Conservation (phyloP, 2,888 invertebrate species). For the Dolichopus griseipennis region DNA sequence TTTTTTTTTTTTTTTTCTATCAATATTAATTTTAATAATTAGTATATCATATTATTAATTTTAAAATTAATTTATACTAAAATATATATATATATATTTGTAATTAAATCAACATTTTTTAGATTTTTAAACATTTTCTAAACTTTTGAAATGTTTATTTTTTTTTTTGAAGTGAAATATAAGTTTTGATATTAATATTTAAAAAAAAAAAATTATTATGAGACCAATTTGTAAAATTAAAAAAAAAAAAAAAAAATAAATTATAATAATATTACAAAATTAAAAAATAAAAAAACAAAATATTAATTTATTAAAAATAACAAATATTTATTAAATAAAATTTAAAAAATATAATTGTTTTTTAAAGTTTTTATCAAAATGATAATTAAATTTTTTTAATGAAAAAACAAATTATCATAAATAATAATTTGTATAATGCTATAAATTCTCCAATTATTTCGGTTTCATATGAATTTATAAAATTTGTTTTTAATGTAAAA, state of each 20-base stretch:
- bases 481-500: background rate
- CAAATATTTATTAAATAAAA: background rate
- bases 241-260: background rate
- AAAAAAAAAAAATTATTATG: slow-evolving; percentile 17
- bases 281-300: background rate
- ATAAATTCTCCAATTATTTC: slow-evolving; percentile 4
- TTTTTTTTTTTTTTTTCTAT: too few species aligned
- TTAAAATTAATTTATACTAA: too few species aligned
- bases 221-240: slow-evolving; percentile 15
- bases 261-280: background rate
- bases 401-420: background rate
- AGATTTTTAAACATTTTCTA: too few species aligned
- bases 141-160: too few species aligned
- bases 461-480: slow-evolving; percentile 2
- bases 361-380: background rate
- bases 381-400: too few species aligned
- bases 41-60: too few species aligned
- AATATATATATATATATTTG: background rate
- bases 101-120: too few species aligned
- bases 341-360: background rate
- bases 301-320: background rate
- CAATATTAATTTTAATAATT: too few species aligned
- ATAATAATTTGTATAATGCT: background rate
- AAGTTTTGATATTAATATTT: slow-evolving; percentile 17
- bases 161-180: too few species aligned